Base-by-base conservation (phyloP, 2,113 vertebrate species). In the Girardinichthys multiradiatus region DNA sequence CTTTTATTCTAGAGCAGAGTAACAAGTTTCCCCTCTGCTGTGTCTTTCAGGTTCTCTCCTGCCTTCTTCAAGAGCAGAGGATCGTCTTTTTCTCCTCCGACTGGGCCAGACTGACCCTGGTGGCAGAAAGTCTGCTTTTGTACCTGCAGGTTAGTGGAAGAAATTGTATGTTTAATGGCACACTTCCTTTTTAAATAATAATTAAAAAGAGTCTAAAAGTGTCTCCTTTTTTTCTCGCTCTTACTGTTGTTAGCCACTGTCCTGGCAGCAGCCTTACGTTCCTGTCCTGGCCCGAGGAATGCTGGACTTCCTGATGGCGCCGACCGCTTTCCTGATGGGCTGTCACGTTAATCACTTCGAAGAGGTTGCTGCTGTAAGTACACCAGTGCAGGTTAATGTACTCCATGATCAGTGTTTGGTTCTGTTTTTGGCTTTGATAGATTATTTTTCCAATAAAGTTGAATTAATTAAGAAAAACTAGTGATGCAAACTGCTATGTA, bases 241-340 rank as follows among this genome's bases (percentile, higher is more conserved):
- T 35, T 21, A 1, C n/a, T 2, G 77, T 33, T 82, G 33, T 10
- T 65, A 96, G 77, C 98, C 98, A 0, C 92, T 99, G 63, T 94
- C 93, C 70, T 99, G 98, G 98, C 96, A 97, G 80, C 97, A 99
- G 87, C 96, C 98, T 0, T 97, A 96, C 21, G 98, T 98, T 58
- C 98, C 98, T 0, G 88, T 99, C 59, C 92, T 99, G 15, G 95
- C 98, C 0, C 81, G 86, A 4, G 95, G 96, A 60, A 99, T 99
- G 98, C 86, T 99, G 90, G 98, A 99, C 91, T 99, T 99, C 65
- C 90, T 99, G 57, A 98, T 99, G 98, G 98, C 98, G 0, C 98
- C 98, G 0, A 99, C 97, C 0, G 95, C 98, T 29, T 99, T 97
- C 69, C 94, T 99, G 54, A 99, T 99, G 98, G 98, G 98, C 69